These are phyloP conservation scores for Coluber constrictor DNA, from an alignment of 2,797 vertebrate species.

Conservation along the genomic window DNA sequence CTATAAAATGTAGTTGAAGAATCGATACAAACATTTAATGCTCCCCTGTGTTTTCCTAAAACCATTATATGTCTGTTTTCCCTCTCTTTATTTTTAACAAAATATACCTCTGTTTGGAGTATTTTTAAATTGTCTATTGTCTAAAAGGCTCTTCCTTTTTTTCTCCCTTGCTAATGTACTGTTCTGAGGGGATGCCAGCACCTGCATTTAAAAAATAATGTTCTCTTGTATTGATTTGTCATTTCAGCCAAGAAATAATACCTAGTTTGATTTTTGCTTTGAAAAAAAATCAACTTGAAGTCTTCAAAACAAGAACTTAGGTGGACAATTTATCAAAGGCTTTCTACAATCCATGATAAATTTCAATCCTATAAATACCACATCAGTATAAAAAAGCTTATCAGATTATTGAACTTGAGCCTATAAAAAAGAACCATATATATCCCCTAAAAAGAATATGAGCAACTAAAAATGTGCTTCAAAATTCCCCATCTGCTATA, in stretches of 20 bases:
- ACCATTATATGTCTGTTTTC: slow-evolving; percentile 7
- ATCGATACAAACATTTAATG: slow-evolving; percentile 4
- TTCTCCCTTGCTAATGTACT: not conserved
- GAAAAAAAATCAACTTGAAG: slow-evolving; percentile 25
- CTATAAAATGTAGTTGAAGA: slow-evolving; percentile 15
- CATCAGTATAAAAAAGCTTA: not conserved
- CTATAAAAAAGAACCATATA: not conserved
- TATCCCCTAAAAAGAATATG: not conserved
- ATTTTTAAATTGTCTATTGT: slow-evolving; percentile 28
- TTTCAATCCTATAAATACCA: slow-evolving; percentile 3
- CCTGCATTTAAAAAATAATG: slow-evolving; percentile 32
- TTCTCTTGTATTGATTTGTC: slow-evolving; percentile 44
- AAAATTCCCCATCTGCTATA: not conserved
- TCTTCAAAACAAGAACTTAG: slow-evolving; percentile 50
- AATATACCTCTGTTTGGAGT: slow-evolving; percentile 26
- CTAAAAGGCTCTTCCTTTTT: not conserved
- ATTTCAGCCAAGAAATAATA: slow-evolving; percentile 36
- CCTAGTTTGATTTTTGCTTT: slow-evolving; percentile 31
- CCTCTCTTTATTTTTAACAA: slow-evolving; percentile 17
- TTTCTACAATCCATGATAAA: not conserved
- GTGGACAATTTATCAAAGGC: slow-evolving; percentile 28
- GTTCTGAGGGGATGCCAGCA: slow-evolving; percentile 10
- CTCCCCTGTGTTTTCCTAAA: not conserved
- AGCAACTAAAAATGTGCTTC: not conserved
- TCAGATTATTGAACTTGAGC: not conserved